phyloP scores from a whole-genome alignment of 2,797 vertebrate genomes.

The Mormyrus hasselquistii region DNA sequence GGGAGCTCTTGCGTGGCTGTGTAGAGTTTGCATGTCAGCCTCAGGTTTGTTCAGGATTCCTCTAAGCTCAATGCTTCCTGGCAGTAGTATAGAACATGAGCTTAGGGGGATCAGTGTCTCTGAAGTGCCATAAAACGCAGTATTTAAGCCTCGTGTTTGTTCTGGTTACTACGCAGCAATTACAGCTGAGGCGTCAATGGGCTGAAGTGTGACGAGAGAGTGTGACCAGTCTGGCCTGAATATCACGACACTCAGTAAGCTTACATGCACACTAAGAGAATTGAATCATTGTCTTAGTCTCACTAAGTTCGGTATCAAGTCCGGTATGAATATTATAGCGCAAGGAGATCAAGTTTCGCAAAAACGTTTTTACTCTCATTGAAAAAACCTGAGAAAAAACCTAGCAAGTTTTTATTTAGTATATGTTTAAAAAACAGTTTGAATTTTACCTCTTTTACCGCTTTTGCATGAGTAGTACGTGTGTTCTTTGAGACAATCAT shows the following conservation, averaged over 20 bases:
- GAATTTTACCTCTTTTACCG: too few relatives aligned
- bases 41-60: neutral
- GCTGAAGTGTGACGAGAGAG: neutral
- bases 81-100: neutral
- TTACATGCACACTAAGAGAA: neutral
- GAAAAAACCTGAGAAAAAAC: too few relatives aligned
- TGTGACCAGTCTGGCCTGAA: neutral
- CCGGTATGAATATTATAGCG: neutral
- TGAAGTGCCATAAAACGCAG: neutral
- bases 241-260: neutral
- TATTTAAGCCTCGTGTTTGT: neutral
- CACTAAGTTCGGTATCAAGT: neutral
- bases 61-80: neutral
- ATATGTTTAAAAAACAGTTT: too few relatives aligned
- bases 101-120: neutral
- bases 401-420: too few relatives aligned
- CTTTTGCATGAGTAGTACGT: too few relatives aligned
- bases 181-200: neutral
- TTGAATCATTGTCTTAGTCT: neutral
- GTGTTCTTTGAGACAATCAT: too few relatives aligned
- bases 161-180: neutral
- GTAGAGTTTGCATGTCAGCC: neutral
- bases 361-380: too few relatives aligned
- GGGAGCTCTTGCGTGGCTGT: neutral
- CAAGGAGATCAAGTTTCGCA: too few relatives aligned